Evolutionary conservation across 1,140 invertebrate species (phyloP).

Genomic region (Babylonia areolata): DNA sequence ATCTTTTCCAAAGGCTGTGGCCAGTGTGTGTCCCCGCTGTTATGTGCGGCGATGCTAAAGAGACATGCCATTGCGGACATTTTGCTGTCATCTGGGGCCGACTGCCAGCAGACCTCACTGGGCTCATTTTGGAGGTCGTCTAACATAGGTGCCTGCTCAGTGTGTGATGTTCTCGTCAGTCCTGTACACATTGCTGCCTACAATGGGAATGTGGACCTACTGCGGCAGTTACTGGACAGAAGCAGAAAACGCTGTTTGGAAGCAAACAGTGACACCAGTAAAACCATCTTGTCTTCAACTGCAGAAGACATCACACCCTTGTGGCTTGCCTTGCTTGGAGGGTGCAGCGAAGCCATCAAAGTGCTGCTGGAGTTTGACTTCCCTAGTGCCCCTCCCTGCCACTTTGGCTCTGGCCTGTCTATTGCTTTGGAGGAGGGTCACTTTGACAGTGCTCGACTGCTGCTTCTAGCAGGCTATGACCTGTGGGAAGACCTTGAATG

Average conservation of each 20-base stretch:
- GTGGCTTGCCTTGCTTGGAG: conserved; percentile 45
- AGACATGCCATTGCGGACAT: conserved; percentile 30
- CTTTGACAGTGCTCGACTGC: conserved; percentile 33
- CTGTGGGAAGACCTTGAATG: conserved; percentile 45
- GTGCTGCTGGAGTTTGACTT: conserved; percentile 37
- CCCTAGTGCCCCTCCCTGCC: conserved; percentile 39
- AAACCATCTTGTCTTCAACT: background rate
- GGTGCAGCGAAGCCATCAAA: conserved; percentile 37
- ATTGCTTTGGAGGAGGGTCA: conserved; percentile 38
- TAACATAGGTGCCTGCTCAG: conserved; percentile 39
- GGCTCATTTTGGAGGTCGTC: conserved; percentile 39
- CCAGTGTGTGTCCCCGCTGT: conserved; percentile 42
- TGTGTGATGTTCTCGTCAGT: conserved; percentile 40
- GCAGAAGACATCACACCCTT: conserved; percentile 44
- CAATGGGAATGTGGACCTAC: conserved; percentile 30
- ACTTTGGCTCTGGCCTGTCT: conserved; percentile 44
- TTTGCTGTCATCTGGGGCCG: conserved; percentile 35
- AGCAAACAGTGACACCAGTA: conserved; percentile 7
- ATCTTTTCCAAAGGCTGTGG: conserved; percentile 50
- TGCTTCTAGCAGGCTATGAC: conserved; percentile 43
- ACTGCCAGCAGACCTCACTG: conserved; percentile 30
- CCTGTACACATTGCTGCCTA: conserved; percentile 45
- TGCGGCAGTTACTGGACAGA: background rate
- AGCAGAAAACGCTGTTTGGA: background rate
- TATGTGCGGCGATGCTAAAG: conserved; percentile 40